Base-by-base conservation (phyloP, 2,888 invertebrate genomes). In the Eupithecia inturbata region DNA sequence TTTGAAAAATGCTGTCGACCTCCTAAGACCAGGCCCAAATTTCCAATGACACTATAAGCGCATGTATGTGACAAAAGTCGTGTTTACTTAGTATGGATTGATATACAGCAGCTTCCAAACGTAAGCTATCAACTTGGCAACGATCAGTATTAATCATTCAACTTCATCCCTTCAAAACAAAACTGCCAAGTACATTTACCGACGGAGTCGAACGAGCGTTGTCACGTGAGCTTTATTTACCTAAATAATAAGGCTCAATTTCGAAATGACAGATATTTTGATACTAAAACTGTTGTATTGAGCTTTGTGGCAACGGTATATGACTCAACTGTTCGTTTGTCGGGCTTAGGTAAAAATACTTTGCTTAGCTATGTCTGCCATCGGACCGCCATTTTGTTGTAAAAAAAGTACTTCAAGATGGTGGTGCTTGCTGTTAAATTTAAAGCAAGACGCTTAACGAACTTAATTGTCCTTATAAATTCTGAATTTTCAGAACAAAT, bases 111-210 rank as follows among this genome's bases (percentile, higher is more conserved):
- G 68, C 28, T 41, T 57, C 31, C 14, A 26, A 67, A 69, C 83
- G 80, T 82, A 82, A 84, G 85, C 85, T 87, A 85, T 86, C 85
- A 70, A 84, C 90, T 92, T 91, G 91, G 91, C 92, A 89, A 83
- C 81, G 87, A 92, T 87, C 93, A 93, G 93, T 93, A 93, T 93
- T 93, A 92, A 84, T 84, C 84, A 85, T 84, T 83, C 77, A 81
- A 80, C 79, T 90, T 83, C 82, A 84, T 82, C 73, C 81, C 79
- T 77, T 81, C 81, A 78, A 81, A 76, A 76, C 75, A 76, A 79
- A 81, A 85, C 86, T 86, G 86, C 86, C 86, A 85, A 86, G 86
- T 86, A 85, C 81, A 84, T 83, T 81, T 78, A 71, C 36, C 39
- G 73, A 68, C 73, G 71, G 76, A 76, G 76, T 71, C 57, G 16